Conservation (phyloP, 2,113 vertebrate genomes). For the Datnioides undecimradiatus region DNA sequence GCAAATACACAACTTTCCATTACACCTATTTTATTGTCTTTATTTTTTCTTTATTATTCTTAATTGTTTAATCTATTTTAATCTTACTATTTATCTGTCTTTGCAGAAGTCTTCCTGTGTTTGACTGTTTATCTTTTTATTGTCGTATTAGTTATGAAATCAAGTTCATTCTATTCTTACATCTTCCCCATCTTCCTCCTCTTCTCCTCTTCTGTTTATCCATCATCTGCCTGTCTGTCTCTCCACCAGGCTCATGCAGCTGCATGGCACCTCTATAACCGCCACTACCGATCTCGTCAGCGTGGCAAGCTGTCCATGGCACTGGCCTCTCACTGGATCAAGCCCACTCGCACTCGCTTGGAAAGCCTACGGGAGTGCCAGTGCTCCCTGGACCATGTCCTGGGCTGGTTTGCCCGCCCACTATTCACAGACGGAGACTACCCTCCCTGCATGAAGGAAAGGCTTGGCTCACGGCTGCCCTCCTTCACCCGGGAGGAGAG, state of each 20-base stretch:
- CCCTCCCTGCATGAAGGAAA: conserved; percentile 90
- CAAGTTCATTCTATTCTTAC: too few species aligned
- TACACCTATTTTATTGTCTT: too few species aligned
- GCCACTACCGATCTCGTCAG: conserved; percentile 88
- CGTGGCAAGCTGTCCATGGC: conserved; percentile 93
- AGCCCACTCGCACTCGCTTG: conserved; percentile 86
- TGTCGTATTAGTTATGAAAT: too few species aligned
- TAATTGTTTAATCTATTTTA: too few species aligned
- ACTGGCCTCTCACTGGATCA: conserved; percentile 96
- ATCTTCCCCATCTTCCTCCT: too few species aligned
- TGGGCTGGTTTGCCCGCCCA: conserved; percentile 97
- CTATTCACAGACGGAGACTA: conserved; percentile 95
- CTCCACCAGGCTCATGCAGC: conserved; percentile 90
- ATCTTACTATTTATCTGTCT: too few species aligned
- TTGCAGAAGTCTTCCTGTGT: too few species aligned
- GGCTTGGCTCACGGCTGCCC: conserved; percentile 89
- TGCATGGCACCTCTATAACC: conserved; percentile 94
- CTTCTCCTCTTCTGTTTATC: not conserved
- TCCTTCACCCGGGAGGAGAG: conserved; percentile 88
- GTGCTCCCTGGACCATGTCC: conserved; percentile 94
- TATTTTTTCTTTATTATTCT: not conserved
- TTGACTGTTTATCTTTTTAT: too few species aligned
- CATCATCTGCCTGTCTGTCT: not conserved
- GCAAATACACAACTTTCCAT: too few species aligned
- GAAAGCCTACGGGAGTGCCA: conserved; percentile 89